Base-by-base conservation (phyloP, 2,797 vertebrate species). In the Molothrus aeneus region DNA sequence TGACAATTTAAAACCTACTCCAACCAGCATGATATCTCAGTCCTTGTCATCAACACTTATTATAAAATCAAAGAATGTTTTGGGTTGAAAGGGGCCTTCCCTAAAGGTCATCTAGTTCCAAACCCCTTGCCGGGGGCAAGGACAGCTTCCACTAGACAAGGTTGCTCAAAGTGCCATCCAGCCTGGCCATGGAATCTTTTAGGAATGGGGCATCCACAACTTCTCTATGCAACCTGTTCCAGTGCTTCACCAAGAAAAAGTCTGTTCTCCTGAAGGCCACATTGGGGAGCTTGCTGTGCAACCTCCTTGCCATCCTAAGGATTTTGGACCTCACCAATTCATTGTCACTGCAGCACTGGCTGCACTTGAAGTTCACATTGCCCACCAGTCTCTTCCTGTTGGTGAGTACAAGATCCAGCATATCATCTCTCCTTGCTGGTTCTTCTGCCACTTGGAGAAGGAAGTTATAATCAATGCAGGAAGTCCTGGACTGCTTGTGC, bases 351-450 rank as follows among this genome's bases (percentile, higher is more conserved):
- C 60, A 60, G 19, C 10, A 24, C 38, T 1, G 2, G 32, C 20
- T 50, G 32, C 3, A 6, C 36, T 38, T 56, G 42, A 43, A 28
- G 11, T n/a, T 68, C 42, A 61, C 10, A 1, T 31, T 68, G 42
- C 11, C 24, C 36, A 56, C 13, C 24, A 61, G 12, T 17, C 24
- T 54, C 13, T 61, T 60, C 47, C 19, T 43, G 15, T n/a, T 61
- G 47, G 32, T n/a, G 47, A n/a, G 22, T 21, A n/a, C 34, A 56
- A 61, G 48, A 60, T 31, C 42, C 24, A 56, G 32, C 24, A n/a
- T 1, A n/a, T 4, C 8, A 68, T 3, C 10, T 38, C 6, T 19
- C 59, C 17, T 80, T 0, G 0, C 32, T 68, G 40, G 24, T n/a
- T 79, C 26, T 28, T 68, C 36, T 68, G 15, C 7, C 61, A 11